phyloP scores from a whole-genome alignment of 2,113 vertebrate genomes.

The Uria aalge region DNA sequence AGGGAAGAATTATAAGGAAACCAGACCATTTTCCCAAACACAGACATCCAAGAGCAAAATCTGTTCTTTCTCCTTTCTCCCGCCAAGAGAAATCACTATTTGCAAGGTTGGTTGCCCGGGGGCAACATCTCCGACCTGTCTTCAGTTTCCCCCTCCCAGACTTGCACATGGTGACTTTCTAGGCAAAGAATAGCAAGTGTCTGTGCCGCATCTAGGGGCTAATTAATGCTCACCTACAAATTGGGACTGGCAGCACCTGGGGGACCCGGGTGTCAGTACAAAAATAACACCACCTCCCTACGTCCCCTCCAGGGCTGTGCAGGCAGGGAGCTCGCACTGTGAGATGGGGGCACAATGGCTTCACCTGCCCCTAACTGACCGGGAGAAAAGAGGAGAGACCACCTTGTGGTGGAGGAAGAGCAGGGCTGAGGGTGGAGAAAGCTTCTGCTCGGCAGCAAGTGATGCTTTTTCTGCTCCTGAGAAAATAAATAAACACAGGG shows the following conservation, averaged over 20 bases:
- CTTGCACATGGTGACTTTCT: not conserved
- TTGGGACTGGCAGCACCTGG: not conserved
- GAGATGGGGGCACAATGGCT: not conserved
- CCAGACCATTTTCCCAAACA: not conserved
- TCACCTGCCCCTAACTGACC: not conserved
- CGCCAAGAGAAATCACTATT: not conserved
- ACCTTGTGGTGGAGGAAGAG: not conserved
- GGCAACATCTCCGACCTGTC: not conserved
- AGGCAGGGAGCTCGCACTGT: not conserved
- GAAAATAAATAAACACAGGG: conserved; percentile 46
- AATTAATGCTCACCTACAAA: not conserved
- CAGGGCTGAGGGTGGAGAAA: not conserved
- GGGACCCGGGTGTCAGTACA: not conserved
- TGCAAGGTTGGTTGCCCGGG: not conserved
- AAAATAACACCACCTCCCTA: not conserved
- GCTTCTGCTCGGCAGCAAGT: not conserved
- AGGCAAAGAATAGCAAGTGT: not conserved
- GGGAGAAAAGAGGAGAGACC: not conserved
- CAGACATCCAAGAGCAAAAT: not conserved
- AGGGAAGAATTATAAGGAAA: not conserved
- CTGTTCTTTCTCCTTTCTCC: not conserved
- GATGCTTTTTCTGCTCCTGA: not conserved
- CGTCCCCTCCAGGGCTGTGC: not conserved
- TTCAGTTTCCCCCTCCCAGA: not conserved
- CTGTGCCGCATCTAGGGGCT: not conserved